Percentiles rank a stretch among this genome's conserved stretches.
These are phyloP conservation scores for Drosophila melanica DNA, from an alignment of 1,140 invertebrate species.

Conservation along the genomic window DNA sequence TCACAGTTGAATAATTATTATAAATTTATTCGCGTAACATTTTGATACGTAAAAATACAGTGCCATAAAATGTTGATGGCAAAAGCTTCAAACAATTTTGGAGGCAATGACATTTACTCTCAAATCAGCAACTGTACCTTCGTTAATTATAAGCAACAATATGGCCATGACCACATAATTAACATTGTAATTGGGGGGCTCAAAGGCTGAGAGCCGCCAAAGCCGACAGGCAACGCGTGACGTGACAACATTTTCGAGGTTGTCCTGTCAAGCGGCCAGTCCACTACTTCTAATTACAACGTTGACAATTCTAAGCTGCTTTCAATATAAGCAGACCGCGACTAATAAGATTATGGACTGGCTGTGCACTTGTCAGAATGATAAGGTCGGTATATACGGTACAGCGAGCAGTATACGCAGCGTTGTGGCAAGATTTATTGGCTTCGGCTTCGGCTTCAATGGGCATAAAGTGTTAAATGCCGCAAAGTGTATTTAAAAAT, in stretches of 20 bases:
- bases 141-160: slow-evolving; percentile 43
- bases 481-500: slow-evolving; percentile 52
- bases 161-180: slow-evolving; percentile 58
- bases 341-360: slow-evolving; percentile 70
- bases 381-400: background rate
- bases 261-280: slow-evolving; percentile 19
- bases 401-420: slow-evolving; percentile 43
- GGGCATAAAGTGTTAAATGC: slow-evolving; percentile 46
- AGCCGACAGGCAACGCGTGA: slow-evolving; percentile 74
- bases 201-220: slow-evolving; percentile 30
- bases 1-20: no score
- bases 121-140: background rate
- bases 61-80: background rate
- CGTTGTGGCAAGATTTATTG: slow-evolving; percentile 9
- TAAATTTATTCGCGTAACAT: no score
- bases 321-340: slow-evolving; percentile 70
- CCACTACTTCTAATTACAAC: slow-evolving; percentile 79
- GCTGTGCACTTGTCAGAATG: slow-evolving; percentile 48
- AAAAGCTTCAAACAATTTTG: slow-evolving; percentile 4
- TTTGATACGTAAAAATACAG: background rate
- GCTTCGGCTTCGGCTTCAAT: background rate
- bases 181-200: slow-evolving; percentile 72
- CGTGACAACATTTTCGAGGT: slow-evolving; percentile 63
- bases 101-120: slow-evolving; percentile 10
- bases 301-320: slow-evolving; percentile 80